These are phyloP conservation scores for Ophioninae sp. DNA, from an alignment of 2,888 invertebrate species.

Conservation along the genomic window DNA sequence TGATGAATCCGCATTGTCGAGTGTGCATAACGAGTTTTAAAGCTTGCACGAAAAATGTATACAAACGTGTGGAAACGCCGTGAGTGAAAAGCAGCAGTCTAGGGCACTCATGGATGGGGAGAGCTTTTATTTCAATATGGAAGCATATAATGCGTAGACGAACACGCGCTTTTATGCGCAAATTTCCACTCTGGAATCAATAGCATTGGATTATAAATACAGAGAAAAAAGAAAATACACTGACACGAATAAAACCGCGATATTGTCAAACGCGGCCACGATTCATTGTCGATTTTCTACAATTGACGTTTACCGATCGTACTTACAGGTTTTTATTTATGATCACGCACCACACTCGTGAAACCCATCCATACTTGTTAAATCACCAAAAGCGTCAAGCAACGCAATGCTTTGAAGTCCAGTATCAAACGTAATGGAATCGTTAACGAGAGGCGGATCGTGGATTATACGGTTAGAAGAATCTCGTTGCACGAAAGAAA, in stretches of 20 bases:
- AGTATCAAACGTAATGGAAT: background rate
- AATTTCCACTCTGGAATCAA: conserved; percentile 20
- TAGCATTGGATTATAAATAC: background rate
- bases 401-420: background rate
- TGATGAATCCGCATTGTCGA: conserved; percentile 45
- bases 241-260: background rate
- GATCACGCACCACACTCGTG: background rate
- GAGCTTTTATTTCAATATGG: conserved; percentile 34
- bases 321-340: background rate
- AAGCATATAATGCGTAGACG: conserved; percentile 24
- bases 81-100: conserved; percentile 44
- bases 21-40: conserved; percentile 28
- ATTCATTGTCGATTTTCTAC: background rate
- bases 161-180: conserved; percentile 19
- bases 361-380: background rate
- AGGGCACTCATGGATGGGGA: conserved; percentile 15
- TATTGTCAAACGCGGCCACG: background rate
- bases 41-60: conserved; percentile 30
- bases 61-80: conserved; percentile 41
- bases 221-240: background rate
- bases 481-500: background rate
- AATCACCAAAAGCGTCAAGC: background rate
- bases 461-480: background rate
- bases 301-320: background rate
- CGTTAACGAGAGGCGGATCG: too few species aligned